Base-by-base conservation (phyloP, 1,140 invertebrate species). In the Homarus americanus region DNA sequence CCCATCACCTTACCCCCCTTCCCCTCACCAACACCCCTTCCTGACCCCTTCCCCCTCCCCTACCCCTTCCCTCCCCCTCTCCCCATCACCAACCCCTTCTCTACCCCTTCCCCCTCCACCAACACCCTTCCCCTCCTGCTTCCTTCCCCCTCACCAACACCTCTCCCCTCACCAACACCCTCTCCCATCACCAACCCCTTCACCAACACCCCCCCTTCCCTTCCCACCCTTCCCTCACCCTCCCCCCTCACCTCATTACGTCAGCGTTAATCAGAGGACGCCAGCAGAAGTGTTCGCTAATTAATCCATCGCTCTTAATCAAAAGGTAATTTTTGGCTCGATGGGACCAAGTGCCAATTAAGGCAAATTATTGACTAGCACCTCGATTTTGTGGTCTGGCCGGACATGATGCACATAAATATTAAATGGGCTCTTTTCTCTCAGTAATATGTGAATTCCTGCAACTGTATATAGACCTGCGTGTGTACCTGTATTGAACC, bases 271-370 rank as follows among this genome's bases (percentile, higher is more conserved):
- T 40, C 49, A 80, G 78, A 58, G 78, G 58, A 58, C 40, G 40
- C 32, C 28, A 58, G 78, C 78, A 38, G 66, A 41, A 76, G 73
- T 79, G 76, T 79, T 72, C 34, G 34, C 83, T 49, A 40, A 85
- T 85, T 72, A 85, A 85, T 85, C 66, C 69, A 72, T 85, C 69
- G 69, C 83, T 49, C 58, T 36, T 75, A 72, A 49, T 72, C 69
- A 72, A 85, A 69, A 36, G 69, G 28, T 58, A 58, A 80, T 58
- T 80, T 80, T 80, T 80, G 72, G 24, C 69, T 34, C 40, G 38
- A 75, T 20, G 40, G 20, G 83, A 41, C 36, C 36, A 85, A 85
- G 83, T 32, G 69, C 40, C 83, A 85, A 72, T 85, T 66, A 73
- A 72, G 83, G 2, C 40, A 85, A 73, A 85, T 85, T 85, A 44